phyloP scores from a whole-genome alignment of 2,888 invertebrate genomes.

The Quadriops clusia region DNA sequence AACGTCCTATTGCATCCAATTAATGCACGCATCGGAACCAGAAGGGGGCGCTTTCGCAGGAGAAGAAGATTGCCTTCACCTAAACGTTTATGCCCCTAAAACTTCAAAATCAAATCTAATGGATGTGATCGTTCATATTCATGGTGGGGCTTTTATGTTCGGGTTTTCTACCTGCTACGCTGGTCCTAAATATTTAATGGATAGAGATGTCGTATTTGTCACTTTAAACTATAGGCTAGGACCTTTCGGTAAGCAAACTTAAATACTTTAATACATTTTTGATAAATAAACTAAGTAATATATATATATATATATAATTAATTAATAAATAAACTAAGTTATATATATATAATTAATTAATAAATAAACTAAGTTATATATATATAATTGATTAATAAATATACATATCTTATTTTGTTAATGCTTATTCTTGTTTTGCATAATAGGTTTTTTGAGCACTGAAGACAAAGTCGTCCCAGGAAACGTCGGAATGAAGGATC shows the following conservation, averaged over 20 bases:
- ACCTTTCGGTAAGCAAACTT: conserved; percentile 40
- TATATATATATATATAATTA: too few species aligned
- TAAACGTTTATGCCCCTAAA: conserved; percentile 46
- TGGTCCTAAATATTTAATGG: conserved; percentile 46
- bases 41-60: conserved; percentile 30
- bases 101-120: too few species aligned
- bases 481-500: conserved; percentile 60
- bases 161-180: conserved; percentile 42
- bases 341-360: too few species aligned
- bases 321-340: too few species aligned
- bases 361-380: too few species aligned
- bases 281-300: neutral
- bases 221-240: conserved; percentile 55
- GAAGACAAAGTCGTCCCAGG: conserved; percentile 52
- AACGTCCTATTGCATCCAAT: conserved; percentile 9
- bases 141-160: conserved; percentile 53
- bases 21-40: conserved; percentile 11
- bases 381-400: too few species aligned
- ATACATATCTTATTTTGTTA: too few species aligned
- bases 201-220: conserved; percentile 48
- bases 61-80: conserved; percentile 49
- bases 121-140: conserved; percentile 50
- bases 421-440: too few species aligned
- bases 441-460: conserved; percentile 57
- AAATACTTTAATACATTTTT: neutral